Base-by-base conservation (phyloP, 92 coral and sea anemone species). In the Nematostella vectensis region DNA sequence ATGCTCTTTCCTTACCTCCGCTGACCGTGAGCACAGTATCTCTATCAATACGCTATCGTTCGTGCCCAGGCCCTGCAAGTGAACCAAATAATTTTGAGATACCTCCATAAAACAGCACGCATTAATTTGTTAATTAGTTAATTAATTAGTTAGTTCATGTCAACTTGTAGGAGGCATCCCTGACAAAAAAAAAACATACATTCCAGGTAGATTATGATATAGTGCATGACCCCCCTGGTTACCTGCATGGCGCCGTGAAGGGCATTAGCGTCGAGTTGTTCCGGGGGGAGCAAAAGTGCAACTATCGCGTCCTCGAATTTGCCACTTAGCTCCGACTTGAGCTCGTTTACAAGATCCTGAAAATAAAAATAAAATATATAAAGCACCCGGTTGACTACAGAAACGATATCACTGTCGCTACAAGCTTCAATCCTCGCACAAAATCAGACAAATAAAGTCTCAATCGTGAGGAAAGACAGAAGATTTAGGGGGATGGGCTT, bases 231-330 rank as follows among this genome's bases (percentile, higher is more conserved):
- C n/a, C n/a, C n/a, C n/a, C n/a, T n/a, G n/a, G n/a, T 58, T 45
- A 85, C 96, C 85, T 84, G 71, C 89, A 87, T 77, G 21, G 96
- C 82, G 21, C 65, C 79, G 47, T 82, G 67, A 0, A 87, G 70
- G 8, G 76, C 63, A 36, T 54, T 69, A 33, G 89, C 85, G 61
- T 77, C 83, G 61, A 54, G 68, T 18, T 71, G 21, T 13, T 71
- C 82, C 25, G 82, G 64, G 0, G 96, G 48, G 29, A 75, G 58
- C 75, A 87, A 63, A 42, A 87, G 36, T 8, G 82, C 85, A 1
- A 87, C 74, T 23, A 82, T 70, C 11, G 88, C 74, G 8, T 87
- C 83, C 43, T 82, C 89, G 48, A 81, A 71, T 53, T 71, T 75
- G 33, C 96, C 96, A 21, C 82, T 67, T 2, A 87, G 66, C 45